Evolutionary conservation across 1,140 invertebrate genomes (phyloP), one percentile per base, ranked within the genome.

Genomic region (Periplaneta americana): DNA sequence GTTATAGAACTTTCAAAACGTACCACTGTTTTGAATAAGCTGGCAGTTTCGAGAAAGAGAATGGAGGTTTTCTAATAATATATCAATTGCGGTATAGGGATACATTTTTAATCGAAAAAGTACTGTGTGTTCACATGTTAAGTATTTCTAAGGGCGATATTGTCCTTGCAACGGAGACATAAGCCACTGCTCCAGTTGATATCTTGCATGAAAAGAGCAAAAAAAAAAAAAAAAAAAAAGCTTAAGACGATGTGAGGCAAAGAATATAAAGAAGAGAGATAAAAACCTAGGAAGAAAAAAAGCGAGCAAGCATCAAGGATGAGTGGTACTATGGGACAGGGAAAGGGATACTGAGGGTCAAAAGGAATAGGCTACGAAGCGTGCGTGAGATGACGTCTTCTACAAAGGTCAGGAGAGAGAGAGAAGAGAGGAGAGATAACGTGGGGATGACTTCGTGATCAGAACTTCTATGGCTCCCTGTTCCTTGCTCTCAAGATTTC

Each of bases 371-470:
- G 75, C 18, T 76, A 22, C 33, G 75, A 10, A 33, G 75, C 9
- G 3, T 28, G 75, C 31, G 32, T 28, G 75, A 34, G 75, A 77
- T 18, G 75, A 34, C 33, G 75, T 22, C 75, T 34, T 66, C 48
- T n/a, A 66, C 48, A 66, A 28, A 66, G 48, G 48, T 66, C 48
- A 66, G 48, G 22, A 66, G 57, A 35, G 75, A 76, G 28, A 34
- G 75, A 35, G 32, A 6, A 17, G 32, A 76, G 28, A 35, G 32
- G 75, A 35, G 75, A 4, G n/a, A 77, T 36, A 77, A 36, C 33
- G 75, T 34, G 75, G 17, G 33, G 35, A 77, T 33, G 75, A 77
- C 9, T 77, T 33, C 75, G 75, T 77, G 75, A 77, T 77, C 75
- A 77, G 75, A 77, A 77, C 31, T 36, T 77, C 75, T 77, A 34